Percentiles rank a stretch among this genome's conserved stretches.
Conservation (phyloP, 2,797 vertebrate genomes). For the Pipistrellus pipistrellus region DNA sequence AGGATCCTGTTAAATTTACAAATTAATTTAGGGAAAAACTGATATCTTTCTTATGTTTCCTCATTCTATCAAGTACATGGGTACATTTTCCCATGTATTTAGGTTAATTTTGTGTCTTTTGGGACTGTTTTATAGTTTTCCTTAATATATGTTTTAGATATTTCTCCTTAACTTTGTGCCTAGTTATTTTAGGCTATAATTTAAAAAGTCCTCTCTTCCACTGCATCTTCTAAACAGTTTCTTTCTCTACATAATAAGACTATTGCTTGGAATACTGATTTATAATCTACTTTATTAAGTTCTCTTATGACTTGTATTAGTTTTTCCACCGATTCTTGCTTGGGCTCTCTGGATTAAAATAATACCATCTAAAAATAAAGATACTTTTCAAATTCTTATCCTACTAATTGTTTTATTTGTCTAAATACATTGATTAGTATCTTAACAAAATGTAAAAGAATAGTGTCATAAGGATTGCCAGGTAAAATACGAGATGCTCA, state of each 20-base stretch:
- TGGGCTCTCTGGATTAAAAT: background rate
- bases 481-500: background rate
- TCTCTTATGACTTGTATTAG: background rate
- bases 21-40: constrained; percentile 1
- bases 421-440: background rate
- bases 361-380: background rate
- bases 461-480: background rate
- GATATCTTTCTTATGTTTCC: background rate
- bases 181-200: background rate
- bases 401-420: background rate
- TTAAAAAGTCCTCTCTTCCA: background rate
- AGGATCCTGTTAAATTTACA: background rate
- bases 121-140: constrained; percentile 7
- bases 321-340: background rate
- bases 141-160: background rate
- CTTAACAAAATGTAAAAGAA: background rate
- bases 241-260: background rate
- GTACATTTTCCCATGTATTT: background rate
- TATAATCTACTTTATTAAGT: constrained; percentile 13
- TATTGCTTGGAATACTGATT: constrained; percentile 12
- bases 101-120: background rate
- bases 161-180: background rate
- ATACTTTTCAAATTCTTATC: background rate
- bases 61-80: background rate
- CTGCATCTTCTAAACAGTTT: background rate